A percentile compares a stretch with the other conserved stretches of the same genome.
Evolutionary conservation across 2,113 vertebrate genomes (phyloP).

Genomic region (Psittacus erithacus): DNA sequence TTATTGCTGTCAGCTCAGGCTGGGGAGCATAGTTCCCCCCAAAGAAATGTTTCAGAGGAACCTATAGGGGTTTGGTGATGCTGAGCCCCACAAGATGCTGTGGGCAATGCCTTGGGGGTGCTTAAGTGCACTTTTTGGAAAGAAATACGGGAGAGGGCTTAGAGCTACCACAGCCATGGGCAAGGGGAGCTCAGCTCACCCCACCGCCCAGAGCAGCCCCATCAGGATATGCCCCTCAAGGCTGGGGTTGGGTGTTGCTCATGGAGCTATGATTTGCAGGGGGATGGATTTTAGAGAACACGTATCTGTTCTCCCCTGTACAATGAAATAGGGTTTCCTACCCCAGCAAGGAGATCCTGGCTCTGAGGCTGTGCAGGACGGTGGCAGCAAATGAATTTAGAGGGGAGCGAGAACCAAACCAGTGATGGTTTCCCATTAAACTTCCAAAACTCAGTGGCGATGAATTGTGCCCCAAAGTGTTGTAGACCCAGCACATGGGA

Average conservation of each 20-base stretch:
- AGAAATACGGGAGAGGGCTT: not conserved
- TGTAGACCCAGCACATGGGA: accelerated
- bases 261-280: not conserved
- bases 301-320: not conserved
- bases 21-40: accelerated
- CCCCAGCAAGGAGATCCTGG: not conserved
- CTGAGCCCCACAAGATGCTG: not conserved
- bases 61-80: not conserved
- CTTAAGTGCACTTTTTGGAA: not conserved
- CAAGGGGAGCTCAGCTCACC: not conserved
- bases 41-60: not conserved
- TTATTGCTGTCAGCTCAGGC: not conserved
- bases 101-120: not conserved
- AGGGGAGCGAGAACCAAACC: not conserved
- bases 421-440: not conserved
- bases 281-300: not conserved
- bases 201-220: not conserved
- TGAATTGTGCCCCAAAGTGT: not conserved
- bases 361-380: not conserved
- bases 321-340: not conserved
- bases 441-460: not conserved
- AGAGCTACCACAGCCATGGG: not conserved
- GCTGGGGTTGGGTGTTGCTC: not conserved
- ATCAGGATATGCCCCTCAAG: not conserved
- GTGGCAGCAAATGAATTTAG: not conserved